A percentile compares a stretch with the other conserved stretches of the same genome.
Evolutionary conservation across 2,797 vertebrate genomes (phyloP).

Genomic region (Diglossa cyanea): DNA sequence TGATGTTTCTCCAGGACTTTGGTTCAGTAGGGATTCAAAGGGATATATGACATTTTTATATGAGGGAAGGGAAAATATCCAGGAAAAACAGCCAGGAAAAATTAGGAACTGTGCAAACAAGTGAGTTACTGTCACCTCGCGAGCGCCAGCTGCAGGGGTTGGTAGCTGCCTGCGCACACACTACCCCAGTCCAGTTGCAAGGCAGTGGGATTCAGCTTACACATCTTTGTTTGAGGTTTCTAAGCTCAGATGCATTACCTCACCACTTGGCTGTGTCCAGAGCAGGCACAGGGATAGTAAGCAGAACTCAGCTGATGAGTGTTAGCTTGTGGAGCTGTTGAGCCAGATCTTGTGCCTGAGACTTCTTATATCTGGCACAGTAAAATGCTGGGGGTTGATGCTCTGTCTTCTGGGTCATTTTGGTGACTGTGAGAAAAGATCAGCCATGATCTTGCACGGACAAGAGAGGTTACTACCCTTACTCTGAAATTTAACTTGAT

Average conservation of each 20-base stretch:
- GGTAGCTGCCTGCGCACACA: background rate
- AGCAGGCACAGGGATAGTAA: background rate
- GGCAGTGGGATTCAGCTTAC: background rate
- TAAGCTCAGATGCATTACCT: background rate
- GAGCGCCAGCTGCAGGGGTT: background rate
- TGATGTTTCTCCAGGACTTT: background rate
- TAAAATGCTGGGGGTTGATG: background rate
- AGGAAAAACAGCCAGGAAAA: conserved; percentile 3
- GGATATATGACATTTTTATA: background rate
- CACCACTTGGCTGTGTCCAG: background rate
- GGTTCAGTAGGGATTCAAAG: background rate
- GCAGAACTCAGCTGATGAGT: background rate
- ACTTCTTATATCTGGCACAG: background rate
- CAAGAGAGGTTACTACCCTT: background rate
- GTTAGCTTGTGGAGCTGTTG: background rate
- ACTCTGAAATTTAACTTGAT: background rate
- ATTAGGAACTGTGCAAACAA: background rate
- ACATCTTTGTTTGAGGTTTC: background rate
- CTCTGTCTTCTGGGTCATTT: background rate
- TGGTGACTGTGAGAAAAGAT: background rate
- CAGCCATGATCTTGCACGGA: fast-evolving
- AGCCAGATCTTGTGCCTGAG: background rate
- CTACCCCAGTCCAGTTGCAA: background rate
- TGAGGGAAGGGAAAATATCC: background rate
- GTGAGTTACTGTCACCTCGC: background rate